These are phyloP conservation scores for Cranoglanis bouderius DNA, from an alignment of 2,113 vertebrate genomes.

Conservation along the genomic window DNA sequence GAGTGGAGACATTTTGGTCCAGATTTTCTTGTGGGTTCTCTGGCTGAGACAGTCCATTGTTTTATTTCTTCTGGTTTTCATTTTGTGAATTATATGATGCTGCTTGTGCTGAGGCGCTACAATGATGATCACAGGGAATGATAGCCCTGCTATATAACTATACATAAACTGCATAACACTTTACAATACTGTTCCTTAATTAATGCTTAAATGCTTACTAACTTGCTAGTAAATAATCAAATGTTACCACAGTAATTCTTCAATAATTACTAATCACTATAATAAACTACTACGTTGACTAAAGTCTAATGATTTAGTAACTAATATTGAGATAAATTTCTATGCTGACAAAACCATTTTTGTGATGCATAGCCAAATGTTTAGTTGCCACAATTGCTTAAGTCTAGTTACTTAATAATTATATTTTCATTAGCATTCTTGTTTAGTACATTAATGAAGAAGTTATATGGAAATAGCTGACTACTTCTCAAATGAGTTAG, in stretches of 20 bases:
- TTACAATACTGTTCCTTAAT: neutral
- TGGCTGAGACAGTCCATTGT: too few species aligned
- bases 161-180: neutral
- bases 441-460: neutral
- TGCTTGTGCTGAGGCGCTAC: too few species aligned
- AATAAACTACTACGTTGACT: neutral
- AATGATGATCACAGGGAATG: neutral
- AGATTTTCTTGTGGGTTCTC: too few species aligned
- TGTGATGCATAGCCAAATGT: neutral
- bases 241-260: neutral
- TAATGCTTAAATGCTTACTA: neutral
- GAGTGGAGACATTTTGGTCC: too few species aligned
- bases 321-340: neutral
- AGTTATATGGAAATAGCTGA: neutral
- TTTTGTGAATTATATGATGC: too few species aligned
- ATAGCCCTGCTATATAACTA: neutral
- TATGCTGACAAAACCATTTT: neutral
- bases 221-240: neutral
- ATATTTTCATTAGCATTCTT: neutral
- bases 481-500: neutral
- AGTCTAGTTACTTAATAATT: neutral
- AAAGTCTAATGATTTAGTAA: neutral
- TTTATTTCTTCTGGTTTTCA: too few species aligned
- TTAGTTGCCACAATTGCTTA: neutral
- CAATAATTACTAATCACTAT: neutral